Conservation (phyloP, 2,797 vertebrate genomes). For the Sebastes trivittatus region DNA sequence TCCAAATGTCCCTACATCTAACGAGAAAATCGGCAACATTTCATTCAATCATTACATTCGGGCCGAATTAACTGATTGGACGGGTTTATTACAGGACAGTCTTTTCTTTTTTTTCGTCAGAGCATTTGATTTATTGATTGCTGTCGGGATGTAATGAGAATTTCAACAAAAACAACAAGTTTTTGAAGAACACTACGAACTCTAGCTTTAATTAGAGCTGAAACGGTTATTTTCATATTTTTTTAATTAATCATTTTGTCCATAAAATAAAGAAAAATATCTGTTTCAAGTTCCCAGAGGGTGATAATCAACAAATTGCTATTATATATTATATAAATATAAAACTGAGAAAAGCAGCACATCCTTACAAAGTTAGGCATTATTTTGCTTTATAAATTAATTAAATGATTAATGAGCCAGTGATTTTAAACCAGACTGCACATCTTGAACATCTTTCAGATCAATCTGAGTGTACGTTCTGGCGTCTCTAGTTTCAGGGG, state of each 20-base stretch:
- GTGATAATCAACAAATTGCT: not conserved
- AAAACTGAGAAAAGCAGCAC: not conserved
- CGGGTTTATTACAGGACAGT: no score
- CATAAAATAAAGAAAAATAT: not conserved
- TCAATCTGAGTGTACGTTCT: not conserved
- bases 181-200: no score
- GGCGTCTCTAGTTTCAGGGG: constrained; percentile 19
- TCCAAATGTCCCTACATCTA: no score
- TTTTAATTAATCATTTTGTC: not conserved
- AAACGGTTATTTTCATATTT: not conserved
- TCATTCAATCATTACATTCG: no score
- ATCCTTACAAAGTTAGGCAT: not conserved
- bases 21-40: no score
- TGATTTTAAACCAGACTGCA: not conserved
- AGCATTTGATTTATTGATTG: no score
- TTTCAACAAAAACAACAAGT: no score
- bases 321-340: not conserved
- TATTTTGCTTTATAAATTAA: not conserved
- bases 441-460: constrained; percentile 20
- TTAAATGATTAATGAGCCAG: not conserved
- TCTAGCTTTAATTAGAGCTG: no score
- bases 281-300: not conserved
- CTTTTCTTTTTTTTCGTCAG: no score
- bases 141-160: no score
- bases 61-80: no score